Percentiles rank a stretch among this genome's conserved stretches.
Conservation (phyloP, 1,140 invertebrate genomes). For the Drosophila kurseongensis region DNA sequence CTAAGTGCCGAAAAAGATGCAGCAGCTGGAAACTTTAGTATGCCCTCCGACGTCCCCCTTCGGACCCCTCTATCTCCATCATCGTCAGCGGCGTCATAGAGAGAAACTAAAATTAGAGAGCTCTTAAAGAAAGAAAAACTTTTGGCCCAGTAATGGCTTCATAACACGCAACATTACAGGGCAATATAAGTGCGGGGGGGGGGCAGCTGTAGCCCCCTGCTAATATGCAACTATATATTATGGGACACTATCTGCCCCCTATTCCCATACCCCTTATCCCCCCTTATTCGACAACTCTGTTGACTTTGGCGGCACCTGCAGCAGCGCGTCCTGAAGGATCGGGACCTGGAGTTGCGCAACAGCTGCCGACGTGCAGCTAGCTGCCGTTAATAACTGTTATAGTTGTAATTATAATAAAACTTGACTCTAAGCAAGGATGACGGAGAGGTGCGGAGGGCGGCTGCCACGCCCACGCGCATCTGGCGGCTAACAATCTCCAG, state of each 20-base stretch:
- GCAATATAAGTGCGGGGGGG: conserved; percentile 62
- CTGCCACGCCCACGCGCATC: conserved; percentile 25
- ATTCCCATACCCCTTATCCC: neutral
- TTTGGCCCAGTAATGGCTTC: conserved; percentile 77
- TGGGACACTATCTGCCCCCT: conserved; percentile 40
- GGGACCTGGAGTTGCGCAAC: conserved; percentile 38
- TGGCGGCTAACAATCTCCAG: conserved; percentile 47
- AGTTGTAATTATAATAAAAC: conserved; percentile 83
- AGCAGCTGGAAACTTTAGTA: conserved; percentile 38
- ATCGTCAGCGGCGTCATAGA: conserved; percentile 42
- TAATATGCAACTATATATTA: conserved; percentile 82
- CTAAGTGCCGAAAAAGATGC: conserved; percentile 50
- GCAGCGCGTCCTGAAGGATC: conserved; percentile 19
- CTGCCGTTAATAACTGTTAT: conserved; percentile 81
- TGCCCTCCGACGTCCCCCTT: neutral
- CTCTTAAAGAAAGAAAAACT: conserved; percentile 76
- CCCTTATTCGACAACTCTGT: conserved; percentile 31
- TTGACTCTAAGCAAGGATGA: conserved; percentile 62
- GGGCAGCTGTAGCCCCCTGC: conserved; percentile 51
- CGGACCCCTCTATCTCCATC: conserved; percentile 14
- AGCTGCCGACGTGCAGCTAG: conserved; percentile 50
- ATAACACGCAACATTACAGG: conserved; percentile 80
- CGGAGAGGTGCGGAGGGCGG: neutral
- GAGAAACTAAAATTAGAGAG: conserved; percentile 56
- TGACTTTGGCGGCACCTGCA: conserved; percentile 72